These are phyloP conservation scores for Malacoraja senta DNA, from an alignment of 2,797 vertebrate genomes.

Conservation along the genomic window DNA sequence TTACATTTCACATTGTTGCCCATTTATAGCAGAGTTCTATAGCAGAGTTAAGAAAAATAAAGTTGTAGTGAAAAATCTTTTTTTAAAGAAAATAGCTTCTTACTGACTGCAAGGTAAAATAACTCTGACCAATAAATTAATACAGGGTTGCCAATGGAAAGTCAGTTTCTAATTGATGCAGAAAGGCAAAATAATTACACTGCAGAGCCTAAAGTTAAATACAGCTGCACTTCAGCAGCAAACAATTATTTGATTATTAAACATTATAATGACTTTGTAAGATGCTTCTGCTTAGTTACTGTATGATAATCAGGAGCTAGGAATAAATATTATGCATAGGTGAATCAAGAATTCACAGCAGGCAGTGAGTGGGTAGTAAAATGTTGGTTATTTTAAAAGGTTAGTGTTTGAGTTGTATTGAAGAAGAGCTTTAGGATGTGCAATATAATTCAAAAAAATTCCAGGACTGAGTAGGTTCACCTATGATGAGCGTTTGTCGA, in stretches of 20 bases:
- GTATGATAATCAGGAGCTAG: not conserved
- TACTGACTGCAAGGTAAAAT: not conserved
- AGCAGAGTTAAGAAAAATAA: not conserved
- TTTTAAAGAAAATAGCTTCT: not conserved
- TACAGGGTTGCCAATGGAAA: not conserved
- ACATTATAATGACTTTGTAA: not conserved
- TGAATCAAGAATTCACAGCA: not conserved
- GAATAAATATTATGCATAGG: not conserved
- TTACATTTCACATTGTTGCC: not conserved
- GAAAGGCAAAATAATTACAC: not conserved
- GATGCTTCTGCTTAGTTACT: too few relatives aligned
- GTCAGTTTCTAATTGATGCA: not conserved
- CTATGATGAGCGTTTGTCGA: too few relatives aligned
- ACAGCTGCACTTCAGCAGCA: not conserved
- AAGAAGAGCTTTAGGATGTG: not conserved
- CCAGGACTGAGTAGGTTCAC: too few relatives aligned
- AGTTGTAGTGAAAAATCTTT: too few relatives aligned
- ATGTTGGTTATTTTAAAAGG: not conserved
- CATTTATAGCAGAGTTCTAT: not conserved
- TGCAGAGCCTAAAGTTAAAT: not conserved
- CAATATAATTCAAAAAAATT: not conserved
- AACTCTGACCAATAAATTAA: too few relatives aligned
- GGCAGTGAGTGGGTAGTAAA: not conserved
- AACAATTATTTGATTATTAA: not conserved
- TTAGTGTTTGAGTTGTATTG: not conserved